These are phyloP conservation scores for Bergia puertoricense DNA, from an alignment of 92 coral and sea anemone genomes.

Conservation along the genomic window DNA sequence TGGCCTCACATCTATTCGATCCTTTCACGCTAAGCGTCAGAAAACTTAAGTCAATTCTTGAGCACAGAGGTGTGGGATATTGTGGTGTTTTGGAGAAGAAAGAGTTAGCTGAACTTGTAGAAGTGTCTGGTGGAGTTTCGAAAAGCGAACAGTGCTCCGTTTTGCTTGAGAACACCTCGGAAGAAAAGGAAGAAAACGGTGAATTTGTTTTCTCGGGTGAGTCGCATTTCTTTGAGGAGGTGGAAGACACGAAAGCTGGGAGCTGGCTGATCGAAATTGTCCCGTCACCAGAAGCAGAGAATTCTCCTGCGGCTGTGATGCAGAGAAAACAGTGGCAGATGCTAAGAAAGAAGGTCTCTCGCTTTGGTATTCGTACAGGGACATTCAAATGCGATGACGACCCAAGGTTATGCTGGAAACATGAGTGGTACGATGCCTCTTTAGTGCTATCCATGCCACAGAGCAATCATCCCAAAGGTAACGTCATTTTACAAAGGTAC, in stretches of 20 bases:
- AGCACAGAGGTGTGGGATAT: constrained; percentile 96
- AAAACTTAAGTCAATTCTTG: constrained; percentile 87
- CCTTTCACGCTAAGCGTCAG: constrained; percentile 96
- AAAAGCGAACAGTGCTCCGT: constrained; percentile 79
- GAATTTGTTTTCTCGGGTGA: constrained; percentile 80
- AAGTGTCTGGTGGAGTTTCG: constrained; percentile 90
- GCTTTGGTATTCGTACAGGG: constrained; percentile 95
- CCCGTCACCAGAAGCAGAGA: constrained; percentile 65
- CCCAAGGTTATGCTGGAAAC: constrained; percentile 78
- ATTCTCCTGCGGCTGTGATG: constrained; percentile 49
- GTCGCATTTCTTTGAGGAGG: constrained; percentile 97
- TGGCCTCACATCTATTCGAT: constrained; percentile 86
- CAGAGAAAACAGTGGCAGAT: constrained; percentile 80
- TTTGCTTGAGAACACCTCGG: constrained; percentile 46
- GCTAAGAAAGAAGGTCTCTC: constrained; percentile 73
- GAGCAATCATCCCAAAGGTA: constrained; percentile 94
- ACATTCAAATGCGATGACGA: constrained; percentile 86
- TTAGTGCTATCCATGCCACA: constrained; percentile 85
- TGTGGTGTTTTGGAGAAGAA: constrained; percentile 90
- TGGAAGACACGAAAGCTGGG: constrained; percentile 98
- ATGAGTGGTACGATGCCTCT: constrained; percentile 77
- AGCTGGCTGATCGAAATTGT: constrained; percentile 95
- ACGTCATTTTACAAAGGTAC: constrained; percentile 87
- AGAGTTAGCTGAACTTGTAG: constrained; percentile 89
- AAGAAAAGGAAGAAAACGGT: constrained; percentile 60